Percentiles rank a stretch among this genome's conserved stretches.
These are phyloP conservation scores for Drosophila merina DNA, from an alignment of 2,888 invertebrate species.

Conservation along the genomic window DNA sequence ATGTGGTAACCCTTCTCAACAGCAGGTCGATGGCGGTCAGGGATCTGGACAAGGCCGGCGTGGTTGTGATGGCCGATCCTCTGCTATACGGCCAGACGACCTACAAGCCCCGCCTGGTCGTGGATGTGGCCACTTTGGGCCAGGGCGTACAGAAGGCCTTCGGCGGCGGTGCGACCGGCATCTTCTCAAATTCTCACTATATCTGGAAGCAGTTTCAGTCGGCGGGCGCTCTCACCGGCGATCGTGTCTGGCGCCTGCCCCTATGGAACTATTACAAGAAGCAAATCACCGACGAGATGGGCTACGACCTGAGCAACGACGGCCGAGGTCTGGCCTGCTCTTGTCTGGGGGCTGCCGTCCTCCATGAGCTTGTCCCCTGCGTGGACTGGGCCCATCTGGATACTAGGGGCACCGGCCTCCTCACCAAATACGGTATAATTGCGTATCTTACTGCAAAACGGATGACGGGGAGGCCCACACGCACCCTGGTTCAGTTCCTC, in stretches of 20 bases:
- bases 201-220: conserved; percentile 85
- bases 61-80: conserved; percentile 92
- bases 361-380: conserved; percentile 87
- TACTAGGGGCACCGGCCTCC: conserved; percentile 89
- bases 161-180: conserved; percentile 86
- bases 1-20: conserved; percentile 84
- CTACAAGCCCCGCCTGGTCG: conserved; percentile 85
- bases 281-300: conserved; percentile 78
- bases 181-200: conserved; percentile 85
- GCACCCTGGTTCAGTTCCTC: conserved; percentile 86
- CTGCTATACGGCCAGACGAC: conserved; percentile 89
- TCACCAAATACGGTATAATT: conserved; percentile 85
- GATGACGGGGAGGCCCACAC: conserved; percentile 87
- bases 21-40: conserved; percentile 84
- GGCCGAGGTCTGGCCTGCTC: conserved; percentile 86
- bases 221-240: conserved; percentile 86
- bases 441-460: conserved; percentile 86
- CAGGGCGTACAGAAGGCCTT: conserved; percentile 85
- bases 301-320: conserved; percentile 87
- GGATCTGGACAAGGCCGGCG: conserved; percentile 89
- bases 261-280: conserved; percentile 84
- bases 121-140: conserved; percentile 86
- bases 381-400: conserved; percentile 89
- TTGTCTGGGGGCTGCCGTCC: conserved; percentile 89
- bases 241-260: conserved; percentile 87